A percentile compares a stretch with the other conserved stretches of the same genome.
Conservation (phyloP, 2,797 vertebrate species). For the Liparis tanakae region DNA sequence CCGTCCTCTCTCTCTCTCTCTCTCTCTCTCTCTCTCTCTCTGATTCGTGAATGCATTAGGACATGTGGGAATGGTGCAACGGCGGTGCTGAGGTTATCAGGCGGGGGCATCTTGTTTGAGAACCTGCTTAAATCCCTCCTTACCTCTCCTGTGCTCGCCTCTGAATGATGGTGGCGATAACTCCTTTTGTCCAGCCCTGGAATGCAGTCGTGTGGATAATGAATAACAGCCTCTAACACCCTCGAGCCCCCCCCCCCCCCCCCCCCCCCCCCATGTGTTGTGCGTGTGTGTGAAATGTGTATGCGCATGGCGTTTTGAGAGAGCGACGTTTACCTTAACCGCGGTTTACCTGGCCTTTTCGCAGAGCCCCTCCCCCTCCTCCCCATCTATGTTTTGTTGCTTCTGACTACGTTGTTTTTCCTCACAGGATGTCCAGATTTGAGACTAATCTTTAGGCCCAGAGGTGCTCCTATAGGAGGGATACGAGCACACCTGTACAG, state of each 20-base stretch:
- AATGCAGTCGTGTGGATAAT: slow-evolving; percentile 84
- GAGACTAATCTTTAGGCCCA: background rate
- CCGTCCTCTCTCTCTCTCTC: too few species aligned
- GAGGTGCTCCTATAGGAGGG: background rate
- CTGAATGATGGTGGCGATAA: slow-evolving; percentile 81
- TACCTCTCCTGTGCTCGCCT: slow-evolving; percentile 69
- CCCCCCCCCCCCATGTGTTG: slow-evolving; percentile 49
- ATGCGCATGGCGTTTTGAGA: slow-evolving; percentile 64
- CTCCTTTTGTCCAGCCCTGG: slow-evolving; percentile 78
- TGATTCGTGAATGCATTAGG: slow-evolving; percentile 76
- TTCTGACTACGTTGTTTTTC: slow-evolving; percentile 43
- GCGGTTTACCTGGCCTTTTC: slow-evolving; percentile 63
- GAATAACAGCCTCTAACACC: slow-evolving; percentile 82
- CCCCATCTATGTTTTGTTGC: slow-evolving; percentile 28
- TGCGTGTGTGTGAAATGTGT: slow-evolving; percentile 37
- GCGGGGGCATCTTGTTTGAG: slow-evolving; percentile 83
- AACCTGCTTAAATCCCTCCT: slow-evolving; percentile 80
- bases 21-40: slow-evolving; percentile 39
- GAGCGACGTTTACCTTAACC: slow-evolving; percentile 73
- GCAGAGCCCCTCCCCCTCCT: slow-evolving; percentile 22
- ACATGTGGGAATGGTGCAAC: slow-evolving; percentile 81
- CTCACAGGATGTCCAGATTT: slow-evolving; percentile 29
- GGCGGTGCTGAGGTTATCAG: slow-evolving; percentile 79
- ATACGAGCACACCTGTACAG: slow-evolving; percentile 5
- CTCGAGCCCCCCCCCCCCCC: slow-evolving; percentile 53